These are phyloP conservation scores for Aphrocallistes beatrix DNA, from an alignment of 37 sponge, comb jelly and placozoan species.

Conservation along the genomic window DNA sequence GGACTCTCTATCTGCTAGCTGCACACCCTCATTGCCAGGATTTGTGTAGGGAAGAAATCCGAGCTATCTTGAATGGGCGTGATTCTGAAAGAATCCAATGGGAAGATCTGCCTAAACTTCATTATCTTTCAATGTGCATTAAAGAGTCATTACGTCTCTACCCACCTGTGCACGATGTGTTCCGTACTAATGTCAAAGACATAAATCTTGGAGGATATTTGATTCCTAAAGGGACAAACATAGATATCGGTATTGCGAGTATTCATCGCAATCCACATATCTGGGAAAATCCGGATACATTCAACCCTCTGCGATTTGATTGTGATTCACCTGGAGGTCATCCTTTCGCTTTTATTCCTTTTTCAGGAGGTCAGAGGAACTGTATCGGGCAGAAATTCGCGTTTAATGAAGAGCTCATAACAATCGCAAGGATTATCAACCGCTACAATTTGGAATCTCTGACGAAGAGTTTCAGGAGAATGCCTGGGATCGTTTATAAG, in stretches of 20 bases:
- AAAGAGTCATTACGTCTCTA: neutral
- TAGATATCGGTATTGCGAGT: neutral
- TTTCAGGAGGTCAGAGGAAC: neutral
- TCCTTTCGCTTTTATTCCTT: conserved; percentile 12
- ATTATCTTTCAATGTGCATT: neutral
- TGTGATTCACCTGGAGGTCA: conserved; percentile 5
- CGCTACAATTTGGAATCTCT: neutral
- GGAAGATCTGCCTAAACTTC: neutral
- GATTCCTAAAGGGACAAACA: neutral
- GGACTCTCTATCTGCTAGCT: neutral
- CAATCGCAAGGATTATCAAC: neutral
- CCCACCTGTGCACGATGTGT: neutral
- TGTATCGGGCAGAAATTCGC: conserved; percentile 20
- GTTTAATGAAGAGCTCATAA: neutral
- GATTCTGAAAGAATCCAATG: neutral
- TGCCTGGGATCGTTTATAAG: neutral
- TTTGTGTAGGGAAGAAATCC: neutral
- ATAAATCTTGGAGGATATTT: neutral
- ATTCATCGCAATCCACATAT: neutral
- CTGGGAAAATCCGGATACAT: neutral
- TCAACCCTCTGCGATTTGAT: neutral
- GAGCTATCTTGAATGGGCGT: neutral
- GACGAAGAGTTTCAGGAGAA: neutral
- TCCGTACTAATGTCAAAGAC: neutral
- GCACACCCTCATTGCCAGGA: neutral